phyloP scores from a whole-genome alignment of 2,797 vertebrate genomes.

The Sebastes steindachneri region DNA sequence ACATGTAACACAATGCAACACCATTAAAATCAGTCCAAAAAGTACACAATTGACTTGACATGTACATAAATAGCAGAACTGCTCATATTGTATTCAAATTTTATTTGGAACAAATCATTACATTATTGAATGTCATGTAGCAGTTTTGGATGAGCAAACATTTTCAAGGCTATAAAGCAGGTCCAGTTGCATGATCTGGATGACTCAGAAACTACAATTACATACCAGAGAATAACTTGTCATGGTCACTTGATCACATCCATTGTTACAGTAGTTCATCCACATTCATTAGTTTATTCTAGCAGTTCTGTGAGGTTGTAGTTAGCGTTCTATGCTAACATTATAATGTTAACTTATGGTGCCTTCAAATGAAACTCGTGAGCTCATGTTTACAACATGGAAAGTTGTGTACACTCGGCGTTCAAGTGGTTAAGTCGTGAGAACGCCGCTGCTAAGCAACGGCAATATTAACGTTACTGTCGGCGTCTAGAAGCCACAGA shows the following conservation, averaged over 20 bases:
- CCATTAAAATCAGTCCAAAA: background rate
- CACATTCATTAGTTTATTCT: background rate
- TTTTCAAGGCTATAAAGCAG: background rate
- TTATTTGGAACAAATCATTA: background rate
- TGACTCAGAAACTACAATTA: background rate
- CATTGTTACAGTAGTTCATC: background rate
- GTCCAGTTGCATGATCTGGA: background rate
- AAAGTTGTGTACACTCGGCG: no score
- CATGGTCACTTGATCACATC: background rate
- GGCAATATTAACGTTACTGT: no score
- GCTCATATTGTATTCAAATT: background rate
- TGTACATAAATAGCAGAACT: background rate
- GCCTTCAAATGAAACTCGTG: accelerated
- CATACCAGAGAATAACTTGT: background rate
- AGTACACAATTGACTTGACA: background rate
- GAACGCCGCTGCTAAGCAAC: no score
- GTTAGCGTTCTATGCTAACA: no score
- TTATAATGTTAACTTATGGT: no score
- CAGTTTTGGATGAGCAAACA: background rate
- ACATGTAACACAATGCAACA: background rate
- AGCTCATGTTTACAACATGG: no score
- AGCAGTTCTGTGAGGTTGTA: no score
- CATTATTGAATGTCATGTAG: no score
- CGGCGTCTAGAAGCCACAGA: no score
- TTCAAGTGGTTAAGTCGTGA: no score